Percentiles rank a stretch among this genome's conserved stretches.
Conservation (phyloP, 2,797 vertebrate species). For the Catostomus latipinnis region DNA sequence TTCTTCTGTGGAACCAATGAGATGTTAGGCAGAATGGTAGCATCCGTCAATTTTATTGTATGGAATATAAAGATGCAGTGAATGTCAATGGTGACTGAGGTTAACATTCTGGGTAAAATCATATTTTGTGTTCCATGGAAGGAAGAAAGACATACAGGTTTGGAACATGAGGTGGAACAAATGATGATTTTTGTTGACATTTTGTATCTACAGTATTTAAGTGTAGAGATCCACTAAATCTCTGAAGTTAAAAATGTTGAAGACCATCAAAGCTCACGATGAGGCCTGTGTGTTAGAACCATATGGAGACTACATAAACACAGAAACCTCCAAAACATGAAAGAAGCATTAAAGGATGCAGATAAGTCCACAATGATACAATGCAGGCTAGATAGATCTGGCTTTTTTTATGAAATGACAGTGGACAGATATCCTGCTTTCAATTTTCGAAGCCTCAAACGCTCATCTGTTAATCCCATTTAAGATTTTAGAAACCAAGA, state of each 20-base stretch:
- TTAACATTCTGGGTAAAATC: no score
- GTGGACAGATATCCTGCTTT: constrained; percentile 1
- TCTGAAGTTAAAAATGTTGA: constrained; percentile 49
- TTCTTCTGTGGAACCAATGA: no score
- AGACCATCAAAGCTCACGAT: constrained; percentile 55
- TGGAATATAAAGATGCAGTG: no score
- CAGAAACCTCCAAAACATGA: constrained; percentile 50
- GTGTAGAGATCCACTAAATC: constrained; percentile 45
- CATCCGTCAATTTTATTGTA: no score
- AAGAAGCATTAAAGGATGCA: constrained; percentile 37
- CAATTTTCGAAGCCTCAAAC: neutral
- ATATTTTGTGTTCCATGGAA: no score
- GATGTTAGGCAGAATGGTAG: no score
- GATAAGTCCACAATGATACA: constrained; percentile 50
- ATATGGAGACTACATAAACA: constrained; percentile 55
- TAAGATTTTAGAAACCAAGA: constrained; percentile 15
- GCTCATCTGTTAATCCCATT: neutral
- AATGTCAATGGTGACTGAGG: no score
- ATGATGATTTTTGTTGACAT: no score
- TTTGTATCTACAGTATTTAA: neutral
- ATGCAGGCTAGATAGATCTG: constrained; percentile 21
- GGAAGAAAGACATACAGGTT: no score
- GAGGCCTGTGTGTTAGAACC: constrained; percentile 42
- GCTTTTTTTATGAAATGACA: constrained; percentile 32
- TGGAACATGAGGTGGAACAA: no score